phyloP scores from a whole-genome alignment of 2,888 invertebrate genomes.

The Cheilosia pagana region DNA sequence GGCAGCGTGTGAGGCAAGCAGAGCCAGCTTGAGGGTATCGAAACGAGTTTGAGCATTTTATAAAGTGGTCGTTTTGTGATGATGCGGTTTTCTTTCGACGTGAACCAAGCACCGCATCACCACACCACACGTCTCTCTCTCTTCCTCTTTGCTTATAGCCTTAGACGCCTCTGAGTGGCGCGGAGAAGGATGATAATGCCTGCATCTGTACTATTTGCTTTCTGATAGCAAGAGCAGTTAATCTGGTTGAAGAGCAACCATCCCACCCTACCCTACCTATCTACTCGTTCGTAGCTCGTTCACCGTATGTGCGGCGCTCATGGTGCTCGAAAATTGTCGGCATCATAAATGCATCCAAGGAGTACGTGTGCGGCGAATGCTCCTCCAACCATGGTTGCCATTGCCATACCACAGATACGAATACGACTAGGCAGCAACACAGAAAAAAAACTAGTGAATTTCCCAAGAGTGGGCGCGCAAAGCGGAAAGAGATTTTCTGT shows the following conservation, averaged over 20 bases:
- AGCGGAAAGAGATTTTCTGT: conserved; percentile 68
- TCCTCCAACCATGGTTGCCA: conserved; percentile 45
- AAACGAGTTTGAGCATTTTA: conserved; percentile 74
- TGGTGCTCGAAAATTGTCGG: conserved; percentile 69
- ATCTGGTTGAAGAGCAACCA: conserved; percentile 68
- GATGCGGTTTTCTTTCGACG: conserved; percentile 75
- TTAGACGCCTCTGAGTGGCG: neutral
- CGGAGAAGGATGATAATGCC: conserved; percentile 10
- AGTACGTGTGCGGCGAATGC: conserved; percentile 35
- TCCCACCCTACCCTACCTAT: neutral
- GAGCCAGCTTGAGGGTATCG: conserved; percentile 64
- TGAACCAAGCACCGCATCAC: conserved; percentile 59
- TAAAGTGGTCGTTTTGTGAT: conserved; percentile 75
- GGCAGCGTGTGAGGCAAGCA: conserved; percentile 7
- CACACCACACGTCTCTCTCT: conserved; percentile 18
- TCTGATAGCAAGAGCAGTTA: conserved; percentile 73
- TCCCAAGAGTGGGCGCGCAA: conserved; percentile 65
- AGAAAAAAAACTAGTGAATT: conserved; percentile 36
- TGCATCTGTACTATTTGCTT: conserved; percentile 71
- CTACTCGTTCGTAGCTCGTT: neutral
- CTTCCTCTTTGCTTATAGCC: conserved; percentile 17
- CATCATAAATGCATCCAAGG: conserved; percentile 70
- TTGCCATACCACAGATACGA: conserved; percentile 39
- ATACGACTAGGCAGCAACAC: neutral
- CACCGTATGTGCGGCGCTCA: conserved; percentile 32